Evolutionary conservation across 2,113 vertebrate genomes (phyloP).

Genomic region (Cololabis saira): DNA sequence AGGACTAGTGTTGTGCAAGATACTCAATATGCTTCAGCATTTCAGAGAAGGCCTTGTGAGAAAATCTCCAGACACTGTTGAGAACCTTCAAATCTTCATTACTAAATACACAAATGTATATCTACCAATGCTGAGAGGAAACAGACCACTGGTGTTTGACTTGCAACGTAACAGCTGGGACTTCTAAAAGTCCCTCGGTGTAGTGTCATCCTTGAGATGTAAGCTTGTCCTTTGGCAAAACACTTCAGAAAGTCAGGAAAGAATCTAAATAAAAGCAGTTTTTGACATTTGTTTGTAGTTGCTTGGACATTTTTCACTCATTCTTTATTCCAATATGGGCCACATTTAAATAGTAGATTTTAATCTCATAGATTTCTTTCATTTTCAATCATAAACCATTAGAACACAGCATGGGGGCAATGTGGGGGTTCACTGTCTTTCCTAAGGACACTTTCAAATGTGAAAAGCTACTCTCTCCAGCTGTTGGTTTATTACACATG

Average conservation of each 20-base stretch:
- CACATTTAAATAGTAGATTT: no score
- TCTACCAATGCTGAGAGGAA: slow-evolving; percentile 52
- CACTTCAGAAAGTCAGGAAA: no score
- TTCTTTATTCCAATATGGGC: neutral
- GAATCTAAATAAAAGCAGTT: neutral
- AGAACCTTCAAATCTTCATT: slow-evolving; percentile 61
- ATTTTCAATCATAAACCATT: no score
- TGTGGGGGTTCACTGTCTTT: no score
- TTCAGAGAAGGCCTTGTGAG: slow-evolving; percentile 58
- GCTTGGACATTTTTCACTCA: neutral
- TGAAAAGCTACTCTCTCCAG: no score
- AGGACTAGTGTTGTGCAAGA: slow-evolving; percentile 52
- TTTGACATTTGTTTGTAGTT: neutral
- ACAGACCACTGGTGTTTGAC: slow-evolving; percentile 19
- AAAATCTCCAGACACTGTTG: slow-evolving; percentile 58
- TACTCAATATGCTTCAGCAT: slow-evolving; percentile 66
- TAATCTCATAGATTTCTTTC: no score
- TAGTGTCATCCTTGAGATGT: neutral
- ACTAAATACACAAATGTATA: slow-evolving; percentile 56
- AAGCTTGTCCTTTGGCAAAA: neutral
- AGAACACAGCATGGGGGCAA: no score
- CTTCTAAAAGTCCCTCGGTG: neutral
- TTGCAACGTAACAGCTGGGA: slow-evolving; percentile 53
- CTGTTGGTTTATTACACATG: no score
- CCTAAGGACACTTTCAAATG: no score